Conservation (phyloP, 2,888 invertebrate genomes). For the Epinotia brunnichana region DNA sequence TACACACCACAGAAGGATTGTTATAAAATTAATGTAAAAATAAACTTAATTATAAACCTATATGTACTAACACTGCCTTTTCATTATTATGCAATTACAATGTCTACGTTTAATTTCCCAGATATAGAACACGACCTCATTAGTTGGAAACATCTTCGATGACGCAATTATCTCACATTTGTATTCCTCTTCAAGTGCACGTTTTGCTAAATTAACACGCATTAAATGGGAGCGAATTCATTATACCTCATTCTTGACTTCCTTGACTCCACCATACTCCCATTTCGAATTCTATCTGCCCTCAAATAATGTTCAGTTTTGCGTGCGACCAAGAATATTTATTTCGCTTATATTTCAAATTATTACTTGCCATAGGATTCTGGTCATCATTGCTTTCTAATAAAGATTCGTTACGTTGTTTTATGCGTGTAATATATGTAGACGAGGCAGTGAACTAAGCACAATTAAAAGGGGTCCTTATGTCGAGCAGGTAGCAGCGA, state of each 20-base stretch:
- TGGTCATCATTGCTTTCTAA: slow-evolving; percentile 41
- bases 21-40: too few relatives aligned
- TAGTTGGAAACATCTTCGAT: slow-evolving; percentile 39
- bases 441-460: neutral
- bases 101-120: slow-evolving; percentile 20
- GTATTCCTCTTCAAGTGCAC: slow-evolving; percentile 49
- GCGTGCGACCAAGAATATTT: slow-evolving; percentile 38
- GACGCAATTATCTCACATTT: slow-evolving; percentile 45
- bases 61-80: neutral
- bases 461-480: slow-evolving; percentile 39
- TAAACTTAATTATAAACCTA: too few relatives aligned
- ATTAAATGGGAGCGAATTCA: slow-evolving; percentile 46
- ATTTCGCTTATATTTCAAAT: slow-evolving; percentile 27
- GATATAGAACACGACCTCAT: slow-evolving; percentile 37
- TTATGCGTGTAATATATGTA: slow-evolving; percentile 26
- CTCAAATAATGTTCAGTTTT: slow-evolving; percentile 30
- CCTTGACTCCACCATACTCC: slow-evolving; percentile 3
- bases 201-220: slow-evolving; percentile 51
- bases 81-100: slow-evolving; percentile 24
- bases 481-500: slow-evolving; percentile 30
- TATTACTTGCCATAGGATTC: slow-evolving; percentile 38
- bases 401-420: slow-evolving; percentile 37
- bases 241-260: slow-evolving; percentile 47
- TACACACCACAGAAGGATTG: too few relatives aligned
- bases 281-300: slow-evolving; percentile 33